Percentiles rank a stretch among this genome's conserved stretches.
phyloP scores from a whole-genome alignment of 2,797 vertebrate genomes.

The Linurgus olivaceus region DNA sequence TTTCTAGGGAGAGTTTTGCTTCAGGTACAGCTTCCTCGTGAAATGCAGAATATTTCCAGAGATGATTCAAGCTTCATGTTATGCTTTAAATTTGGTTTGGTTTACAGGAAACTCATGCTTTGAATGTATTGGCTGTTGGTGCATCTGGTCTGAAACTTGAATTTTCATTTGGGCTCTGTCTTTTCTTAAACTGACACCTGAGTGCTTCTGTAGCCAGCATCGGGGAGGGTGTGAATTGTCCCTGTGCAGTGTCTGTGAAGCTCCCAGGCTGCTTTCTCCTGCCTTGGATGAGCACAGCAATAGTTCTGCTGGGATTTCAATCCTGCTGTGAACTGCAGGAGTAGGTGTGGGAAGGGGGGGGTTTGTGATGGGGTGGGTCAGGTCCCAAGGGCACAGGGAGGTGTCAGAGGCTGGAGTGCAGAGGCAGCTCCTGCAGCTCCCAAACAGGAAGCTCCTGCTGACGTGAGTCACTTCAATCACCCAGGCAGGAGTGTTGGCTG shows the following conservation, averaged over 20 bases:
- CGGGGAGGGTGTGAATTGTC: background rate
- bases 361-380: background rate
- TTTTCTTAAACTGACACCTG: background rate
- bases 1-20: background rate
- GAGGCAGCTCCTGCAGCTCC: background rate
- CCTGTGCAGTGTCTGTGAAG: rapidly evolving
- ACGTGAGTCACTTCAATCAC: background rate
- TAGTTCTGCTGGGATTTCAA: background rate
- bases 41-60: background rate
- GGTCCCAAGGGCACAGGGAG: background rate
- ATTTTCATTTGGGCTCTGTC: background rate
- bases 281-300: no score
- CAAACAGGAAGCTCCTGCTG: background rate
- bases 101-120: background rate
- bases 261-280: background rate
- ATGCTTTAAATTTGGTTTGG: background rate
- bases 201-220: background rate
- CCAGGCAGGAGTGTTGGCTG: background rate
- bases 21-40: rapidly evolving
- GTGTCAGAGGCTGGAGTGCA: background rate
- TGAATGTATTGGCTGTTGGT: background rate
- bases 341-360: background rate
- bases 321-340: background rate
- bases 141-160: background rate
- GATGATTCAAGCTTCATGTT: background rate